Evolutionary conservation across 2,797 vertebrate genomes (phyloP).

Genomic region (Acrocephalus scirpaceus): DNA sequence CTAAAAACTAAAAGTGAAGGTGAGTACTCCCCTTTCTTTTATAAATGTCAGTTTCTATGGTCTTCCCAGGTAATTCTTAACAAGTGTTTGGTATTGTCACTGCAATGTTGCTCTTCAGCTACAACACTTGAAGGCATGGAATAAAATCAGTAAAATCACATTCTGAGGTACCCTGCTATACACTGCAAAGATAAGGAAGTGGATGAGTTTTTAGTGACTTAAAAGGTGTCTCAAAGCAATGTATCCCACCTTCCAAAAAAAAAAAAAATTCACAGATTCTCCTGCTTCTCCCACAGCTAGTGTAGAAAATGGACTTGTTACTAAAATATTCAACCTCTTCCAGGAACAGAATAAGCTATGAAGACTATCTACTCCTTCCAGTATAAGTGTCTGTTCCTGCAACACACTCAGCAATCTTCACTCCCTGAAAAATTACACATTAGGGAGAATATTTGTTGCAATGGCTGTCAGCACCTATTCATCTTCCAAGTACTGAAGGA

Average conservation of each 20-base stretch:
- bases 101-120: not conserved
- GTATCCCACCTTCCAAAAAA: not conserved
- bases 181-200: not conserved
- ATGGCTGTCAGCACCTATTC: not conserved
- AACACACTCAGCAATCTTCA: not conserved
- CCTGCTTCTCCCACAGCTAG: not conserved
- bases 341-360: not conserved
- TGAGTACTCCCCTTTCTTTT: not conserved
- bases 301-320: not conserved
- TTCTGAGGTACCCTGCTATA: not conserved
- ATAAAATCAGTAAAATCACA: not conserved
- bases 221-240: not conserved
- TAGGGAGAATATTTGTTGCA: not conserved
- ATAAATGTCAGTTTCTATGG: not conserved
- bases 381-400: not conserved
- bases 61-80: not conserved
- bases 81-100: not conserved
- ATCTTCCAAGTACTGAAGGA: not conserved
- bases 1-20: not conserved
- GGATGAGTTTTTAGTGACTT: not conserved
- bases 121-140: not conserved
- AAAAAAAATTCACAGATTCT: not conserved
- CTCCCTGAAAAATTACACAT: not conserved
- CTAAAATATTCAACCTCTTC: not conserved
- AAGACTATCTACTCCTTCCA: fast-evolving